These are phyloP conservation scores for Hemiscyllium ocellatum DNA, from an alignment of 2,113 vertebrate species.

Conservation along the genomic window DNA sequence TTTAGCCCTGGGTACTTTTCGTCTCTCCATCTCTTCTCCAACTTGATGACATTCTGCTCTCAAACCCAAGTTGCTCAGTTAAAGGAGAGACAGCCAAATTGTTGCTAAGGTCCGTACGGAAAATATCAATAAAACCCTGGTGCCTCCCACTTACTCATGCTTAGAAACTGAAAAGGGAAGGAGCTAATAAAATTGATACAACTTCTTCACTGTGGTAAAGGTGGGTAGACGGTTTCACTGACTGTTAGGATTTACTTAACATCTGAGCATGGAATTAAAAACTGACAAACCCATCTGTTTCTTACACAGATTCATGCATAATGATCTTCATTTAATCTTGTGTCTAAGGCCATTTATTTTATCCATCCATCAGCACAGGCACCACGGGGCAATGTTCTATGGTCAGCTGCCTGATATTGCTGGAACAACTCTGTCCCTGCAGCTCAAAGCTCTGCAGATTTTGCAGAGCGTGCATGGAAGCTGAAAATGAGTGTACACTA, in stretches of 20 bases:
- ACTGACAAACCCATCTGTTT: background rate
- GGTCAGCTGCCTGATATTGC: background rate
- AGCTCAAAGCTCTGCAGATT: background rate
- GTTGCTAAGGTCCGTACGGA: background rate
- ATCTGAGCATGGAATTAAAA: background rate
- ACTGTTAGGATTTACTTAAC: background rate
- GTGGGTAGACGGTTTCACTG: background rate
- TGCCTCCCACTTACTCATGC: background rate
- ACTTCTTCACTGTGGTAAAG: background rate
- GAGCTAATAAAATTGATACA: background rate
- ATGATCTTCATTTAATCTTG: background rate
- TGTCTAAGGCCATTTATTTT: too few relatives aligned
- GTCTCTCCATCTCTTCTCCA: background rate
- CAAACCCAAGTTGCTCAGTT: background rate
- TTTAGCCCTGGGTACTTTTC: background rate
- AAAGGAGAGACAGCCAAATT: background rate
- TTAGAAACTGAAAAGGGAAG: slow-evolving; percentile 21
- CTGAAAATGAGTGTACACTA: background rate
- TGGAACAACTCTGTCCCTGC: background rate
- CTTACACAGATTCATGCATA: background rate
- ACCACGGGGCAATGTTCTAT: background rate
- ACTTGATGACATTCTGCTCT: background rate
- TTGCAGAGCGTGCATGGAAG: background rate
- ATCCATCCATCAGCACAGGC: background rate
- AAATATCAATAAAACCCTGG: background rate